Percentiles rank a stretch among this genome's conserved stretches.
Conservation (phyloP, 2,888 invertebrate species). For the Ectropis crepuscularia region DNA sequence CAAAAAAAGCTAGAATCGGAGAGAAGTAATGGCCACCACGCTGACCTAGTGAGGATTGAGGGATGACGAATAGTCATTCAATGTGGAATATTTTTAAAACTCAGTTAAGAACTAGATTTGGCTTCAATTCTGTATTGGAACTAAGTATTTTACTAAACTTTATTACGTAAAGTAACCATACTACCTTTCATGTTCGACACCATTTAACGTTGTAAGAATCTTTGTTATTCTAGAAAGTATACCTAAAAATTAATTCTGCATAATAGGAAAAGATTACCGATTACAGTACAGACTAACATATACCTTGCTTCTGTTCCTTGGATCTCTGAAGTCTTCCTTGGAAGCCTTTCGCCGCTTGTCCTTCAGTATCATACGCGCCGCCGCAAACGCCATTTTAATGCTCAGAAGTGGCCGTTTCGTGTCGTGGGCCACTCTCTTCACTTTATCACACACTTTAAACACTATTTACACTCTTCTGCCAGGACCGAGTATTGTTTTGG, state of each 20-base stretch:
- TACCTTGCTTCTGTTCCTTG: constrained; percentile 94
- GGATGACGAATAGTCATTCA: too few species aligned
- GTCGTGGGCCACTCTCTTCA: constrained; percentile 51
- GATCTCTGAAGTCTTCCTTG: constrained; percentile 90
- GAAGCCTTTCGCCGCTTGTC: constrained; percentile 92
- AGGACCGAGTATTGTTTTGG: background rate
- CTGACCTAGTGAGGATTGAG: too few species aligned
- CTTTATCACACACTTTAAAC: constrained; percentile 34
- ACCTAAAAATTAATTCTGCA: background rate
- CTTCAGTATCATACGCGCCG: constrained; percentile 93
- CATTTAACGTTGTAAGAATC: too few species aligned
- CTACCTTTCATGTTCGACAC: too few species aligned
- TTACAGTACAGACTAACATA: constrained; percentile 22
- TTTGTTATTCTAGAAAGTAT: too few species aligned
- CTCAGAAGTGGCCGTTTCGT: constrained; percentile 42
- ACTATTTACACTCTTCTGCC: constrained; percentile 7
- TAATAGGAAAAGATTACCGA: background rate
- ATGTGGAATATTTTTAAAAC: too few species aligned
- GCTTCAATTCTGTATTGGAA: too few species aligned
- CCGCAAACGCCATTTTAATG: constrained; percentile 91
- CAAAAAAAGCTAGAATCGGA: too few species aligned
- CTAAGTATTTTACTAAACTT: too few species aligned
- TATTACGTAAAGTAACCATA: too few species aligned
- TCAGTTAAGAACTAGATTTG: too few species aligned
- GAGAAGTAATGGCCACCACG: too few species aligned